These are phyloP conservation scores for Urocitellus parryii DNA, from an alignment of 2,113 vertebrate genomes.

Conservation along the genomic window DNA sequence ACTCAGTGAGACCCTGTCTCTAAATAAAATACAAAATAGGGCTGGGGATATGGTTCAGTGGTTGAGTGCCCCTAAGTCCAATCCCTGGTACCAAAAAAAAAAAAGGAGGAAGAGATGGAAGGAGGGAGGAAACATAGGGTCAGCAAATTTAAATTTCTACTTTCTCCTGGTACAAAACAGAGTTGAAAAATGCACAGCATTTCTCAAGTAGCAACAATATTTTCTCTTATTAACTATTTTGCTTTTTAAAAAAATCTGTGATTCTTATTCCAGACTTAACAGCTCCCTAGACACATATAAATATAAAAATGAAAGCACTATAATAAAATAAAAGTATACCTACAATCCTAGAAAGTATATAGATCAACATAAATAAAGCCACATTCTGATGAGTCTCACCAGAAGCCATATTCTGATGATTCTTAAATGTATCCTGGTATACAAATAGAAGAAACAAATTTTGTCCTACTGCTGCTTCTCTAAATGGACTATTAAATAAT, in stretches of 20 bases:
- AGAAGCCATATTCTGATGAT: constrained; percentile 55
- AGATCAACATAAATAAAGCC: constrained; percentile 38
- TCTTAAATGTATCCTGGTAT: constrained; percentile 46
- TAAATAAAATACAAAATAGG: no score
- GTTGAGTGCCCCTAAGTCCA: no score
- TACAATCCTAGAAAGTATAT: constrained; percentile 39
- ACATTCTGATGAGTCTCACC: constrained; percentile 37
- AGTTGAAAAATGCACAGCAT: constrained; percentile 60
- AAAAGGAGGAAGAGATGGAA: neutral
- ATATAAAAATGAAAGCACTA: constrained; percentile 64
- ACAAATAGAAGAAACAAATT: constrained; percentile 51
- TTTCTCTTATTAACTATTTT: constrained; percentile 72
- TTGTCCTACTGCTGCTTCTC: constrained; percentile 34
- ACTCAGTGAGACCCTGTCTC: no score
- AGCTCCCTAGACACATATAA: constrained; percentile 60
- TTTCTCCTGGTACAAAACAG: constrained; percentile 63
- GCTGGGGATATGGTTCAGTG: no score
- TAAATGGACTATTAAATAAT: constrained; percentile 45
- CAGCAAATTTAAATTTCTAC: constrained; percentile 66
- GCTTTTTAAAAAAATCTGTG: constrained; percentile 57
- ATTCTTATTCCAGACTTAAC: constrained; percentile 66
- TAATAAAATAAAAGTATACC: constrained; percentile 70
- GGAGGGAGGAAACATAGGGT: neutral
- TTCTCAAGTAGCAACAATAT: constrained; percentile 68
- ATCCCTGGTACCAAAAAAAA: neutral